Evolutionary conservation across 2,888 invertebrate genomes (phyloP), one percentile per base, ranked within the genome.

Genomic region (Lochmaea crataegi): DNA sequence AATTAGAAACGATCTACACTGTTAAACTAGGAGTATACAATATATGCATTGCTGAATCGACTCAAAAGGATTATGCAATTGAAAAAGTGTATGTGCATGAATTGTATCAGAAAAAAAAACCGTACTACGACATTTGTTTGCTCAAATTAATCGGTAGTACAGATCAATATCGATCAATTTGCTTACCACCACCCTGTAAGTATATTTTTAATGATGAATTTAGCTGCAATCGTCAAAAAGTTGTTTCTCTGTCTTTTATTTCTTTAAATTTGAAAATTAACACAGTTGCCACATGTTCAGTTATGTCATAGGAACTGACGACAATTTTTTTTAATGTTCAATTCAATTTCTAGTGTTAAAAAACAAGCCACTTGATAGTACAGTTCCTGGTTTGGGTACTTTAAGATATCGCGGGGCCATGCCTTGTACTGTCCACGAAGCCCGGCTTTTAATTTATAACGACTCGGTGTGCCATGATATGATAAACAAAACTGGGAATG

Each of bases 351-450:
- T 18, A 74, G 74, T 53, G 12, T 45, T 80, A 10, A 75, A 78
- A 53, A 75, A 76, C 1, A 77, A 75, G 60, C 83, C 83, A 1
- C 81, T 77, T 60, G 86, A 86, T 74, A 86, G 82, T 2, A 80
- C 81, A 10, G 84, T 85, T 0, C 83, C 84, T 1, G 86, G 86
- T 14, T 79, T 86, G 72, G 86, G 86, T 5, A 82, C 82, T 12
- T 72, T 84, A 56, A 80, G 80, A 57, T 84, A 83, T 60, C 79
- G 83, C 38, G 82, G 83, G 5, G 74, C 79, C 0, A 82, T 80
- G 74, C 86, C 87, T 4, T 87, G 87, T 76, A 82, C 84, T 4
- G 67, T 86, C 26, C 83, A 84, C 68, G 86, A 87, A 79, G 86
- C 84, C 3, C 77, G 85, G 68, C 76, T 87, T 16, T 75, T 85